These are phyloP conservation scores for Oplegnathus fasciatus DNA, from an alignment of 2,113 vertebrate species.

Conservation along the genomic window DNA sequence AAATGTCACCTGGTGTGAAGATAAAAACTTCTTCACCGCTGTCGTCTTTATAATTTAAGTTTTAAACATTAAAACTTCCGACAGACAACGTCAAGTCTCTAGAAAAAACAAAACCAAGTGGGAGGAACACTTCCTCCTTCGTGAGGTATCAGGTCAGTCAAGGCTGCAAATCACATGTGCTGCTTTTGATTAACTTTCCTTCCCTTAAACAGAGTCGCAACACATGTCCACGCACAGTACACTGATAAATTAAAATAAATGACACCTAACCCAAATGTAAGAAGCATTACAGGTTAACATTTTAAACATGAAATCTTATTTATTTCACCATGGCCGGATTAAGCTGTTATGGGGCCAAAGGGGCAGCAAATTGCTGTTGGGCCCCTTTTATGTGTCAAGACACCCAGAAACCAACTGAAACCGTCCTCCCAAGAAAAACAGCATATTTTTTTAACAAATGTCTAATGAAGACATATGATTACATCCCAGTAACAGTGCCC, in stretches of 20 bases:
- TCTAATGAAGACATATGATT: too few relatives aligned
- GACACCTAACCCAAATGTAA: background rate
- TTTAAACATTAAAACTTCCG: background rate
- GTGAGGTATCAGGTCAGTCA: background rate
- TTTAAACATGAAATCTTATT: background rate
- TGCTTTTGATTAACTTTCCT: background rate
- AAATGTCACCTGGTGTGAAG: too few relatives aligned
- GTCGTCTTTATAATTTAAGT: background rate
- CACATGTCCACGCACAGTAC: background rate
- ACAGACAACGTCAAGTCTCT: background rate
- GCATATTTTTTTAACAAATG: too few relatives aligned
- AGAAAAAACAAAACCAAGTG: background rate
- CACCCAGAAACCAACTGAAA: too few relatives aligned
- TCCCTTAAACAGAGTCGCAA: background rate
- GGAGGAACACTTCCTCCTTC: constrained; percentile 47
- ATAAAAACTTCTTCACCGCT: too few relatives aligned
- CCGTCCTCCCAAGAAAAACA: too few relatives aligned
- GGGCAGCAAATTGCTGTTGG: background rate
- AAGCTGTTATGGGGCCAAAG: background rate
- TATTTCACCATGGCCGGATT: background rate
- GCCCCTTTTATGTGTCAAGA: background rate
- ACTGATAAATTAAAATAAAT: rapidly evolving
- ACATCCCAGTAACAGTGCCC: too few relatives aligned
- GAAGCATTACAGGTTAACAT: background rate
- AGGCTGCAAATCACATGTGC: background rate